Evolutionary conservation across 2,797 vertebrate species (phyloP), one percentile per base, ranked within the genome.

Genomic region (Lacerta bilineata): DNA sequence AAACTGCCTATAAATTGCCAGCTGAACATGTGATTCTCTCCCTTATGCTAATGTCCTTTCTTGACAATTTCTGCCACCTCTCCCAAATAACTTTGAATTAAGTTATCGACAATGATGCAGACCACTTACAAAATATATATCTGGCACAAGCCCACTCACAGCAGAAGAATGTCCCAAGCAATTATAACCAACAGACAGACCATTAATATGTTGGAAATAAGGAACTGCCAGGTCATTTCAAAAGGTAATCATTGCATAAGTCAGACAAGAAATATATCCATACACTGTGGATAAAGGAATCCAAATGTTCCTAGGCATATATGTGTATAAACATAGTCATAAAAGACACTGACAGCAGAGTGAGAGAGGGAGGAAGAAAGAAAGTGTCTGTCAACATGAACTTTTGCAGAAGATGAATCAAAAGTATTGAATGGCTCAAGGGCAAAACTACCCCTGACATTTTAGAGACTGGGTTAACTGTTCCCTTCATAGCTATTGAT

Each of bases 71-170:
- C 23, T 25, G 20, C 89, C 93, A 91, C 82, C n/a, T 5, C 91
- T 89, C 83, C 25, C 61, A 71, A 87, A 87, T 96, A 95, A 95
- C 87, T 95, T 92, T 92, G 92, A 80, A 84, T 85, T 15, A 8
- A 89, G 90, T 91, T 93, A 93, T 91, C 87, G 88, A 77, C 79
- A 80, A 27, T 85, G 88, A 94, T 59, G 89, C 90, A 94, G 85
- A 88, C 90, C 95, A 84, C 84, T 91, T 71, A 3, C 4, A 43
- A 91, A 92, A 85, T 85, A 66, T 82, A 66, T 50, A 64, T 85
- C 2, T 36, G 79, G 93, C 79, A 77, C 1, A 80, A 55, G 88
- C 25, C 69, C 59, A 84, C 85, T n/a, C 29, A 87, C 85, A 87
- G 66, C 4, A 79, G 39, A 66, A 83, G 41, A 0, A 3, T 23